A percentile compares a stretch with the other conserved stretches of the same genome.
Evolutionary conservation across 2,797 vertebrate species (phyloP).

Genomic region (Trematomus bernacchii): DNA sequence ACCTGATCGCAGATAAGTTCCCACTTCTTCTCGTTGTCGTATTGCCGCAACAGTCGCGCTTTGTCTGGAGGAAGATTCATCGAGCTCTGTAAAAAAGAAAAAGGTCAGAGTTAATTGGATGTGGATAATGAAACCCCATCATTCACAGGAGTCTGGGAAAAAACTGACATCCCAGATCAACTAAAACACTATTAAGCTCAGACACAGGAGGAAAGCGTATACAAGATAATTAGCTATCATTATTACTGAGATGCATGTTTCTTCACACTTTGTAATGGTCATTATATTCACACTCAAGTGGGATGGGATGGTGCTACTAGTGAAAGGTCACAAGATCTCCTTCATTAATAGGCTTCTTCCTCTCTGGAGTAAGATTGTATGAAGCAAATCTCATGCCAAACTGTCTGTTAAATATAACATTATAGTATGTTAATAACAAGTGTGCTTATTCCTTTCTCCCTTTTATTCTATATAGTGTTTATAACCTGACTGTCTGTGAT

Average conservation of each 20-base stretch:
- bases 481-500: background rate
- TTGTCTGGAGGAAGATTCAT: conserved; percentile 99
- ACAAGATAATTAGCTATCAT: background rate
- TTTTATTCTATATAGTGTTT: background rate
- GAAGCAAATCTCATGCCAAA: background rate
- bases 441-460: background rate
- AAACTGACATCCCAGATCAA: conserved; percentile 24
- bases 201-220: background rate
- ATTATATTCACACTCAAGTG: background rate
- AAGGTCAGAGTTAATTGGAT: conserved; percentile 50
- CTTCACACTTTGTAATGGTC: background rate
- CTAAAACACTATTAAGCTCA: conserved; percentile 17
- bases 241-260: background rate
- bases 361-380: conserved; percentile 1
- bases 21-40: conserved; percentile 99
- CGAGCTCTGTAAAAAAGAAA: conserved; percentile 88
- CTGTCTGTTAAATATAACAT: background rate
- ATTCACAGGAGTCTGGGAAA: conserved; percentile 19
- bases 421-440: conserved; percentile 2
- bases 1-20: conserved; percentile 99
- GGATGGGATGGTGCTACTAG: background rate
- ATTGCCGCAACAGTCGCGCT: conserved; percentile 94
- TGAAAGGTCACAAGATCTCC: background rate
- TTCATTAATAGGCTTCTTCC: background rate
- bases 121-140: conserved; percentile 34